Base-by-base conservation (phyloP, 2,888 invertebrate species). In the Chesias legatella region DNA sequence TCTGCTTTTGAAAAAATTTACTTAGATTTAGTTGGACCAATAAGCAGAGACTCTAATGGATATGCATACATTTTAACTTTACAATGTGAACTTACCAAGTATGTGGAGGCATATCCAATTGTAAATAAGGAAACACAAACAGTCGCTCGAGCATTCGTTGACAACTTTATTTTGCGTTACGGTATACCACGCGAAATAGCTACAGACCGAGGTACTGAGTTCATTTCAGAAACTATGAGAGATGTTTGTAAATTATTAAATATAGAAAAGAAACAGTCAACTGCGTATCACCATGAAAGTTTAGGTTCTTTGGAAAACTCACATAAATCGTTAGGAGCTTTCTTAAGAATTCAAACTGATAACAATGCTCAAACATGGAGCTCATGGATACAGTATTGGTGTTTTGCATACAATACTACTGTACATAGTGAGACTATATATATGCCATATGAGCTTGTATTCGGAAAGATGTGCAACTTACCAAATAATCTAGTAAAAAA, bases 41-140 rank as follows among this genome's bases (percentile, higher is more conserved):
- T 59, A 47, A 38, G 37, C n/a, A 29, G 11, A 17, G 52, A 49
- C 28, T 7, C 23, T 11, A 37, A 48, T n/a, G 26, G 33, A 28
- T 39, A 52, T 36, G 25, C n/a, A 4, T 58, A 55, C 30, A 51
- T 53, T 10, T 31, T 55, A 9, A 58, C 53, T 4, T 3, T 58
- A 0, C 55, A 58, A 30, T 53, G 53, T 22, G 54, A 56, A 8
- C 11, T 58, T 13, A 51, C 33, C 22, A 59, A 59, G 17, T 56
- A 40, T 23, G 21, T 46, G 1, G 42, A 38, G 21, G 42, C 42
- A 9, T 40, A 36, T 29, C 47, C 47, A 20, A 9, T 43, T 8
- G 7, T 6, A 6, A 22, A 13, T 8, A 47, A 47, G 10, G 34
- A 23, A 10, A 10, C 32, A 10, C 7, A 23, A 21, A 37, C 30